A percentile compares a stretch with the other conserved stretches of the same genome.
Evolutionary conservation across 2,888 invertebrate species (phyloP).

Genomic region (Conops quadrifasciatus): DNA sequence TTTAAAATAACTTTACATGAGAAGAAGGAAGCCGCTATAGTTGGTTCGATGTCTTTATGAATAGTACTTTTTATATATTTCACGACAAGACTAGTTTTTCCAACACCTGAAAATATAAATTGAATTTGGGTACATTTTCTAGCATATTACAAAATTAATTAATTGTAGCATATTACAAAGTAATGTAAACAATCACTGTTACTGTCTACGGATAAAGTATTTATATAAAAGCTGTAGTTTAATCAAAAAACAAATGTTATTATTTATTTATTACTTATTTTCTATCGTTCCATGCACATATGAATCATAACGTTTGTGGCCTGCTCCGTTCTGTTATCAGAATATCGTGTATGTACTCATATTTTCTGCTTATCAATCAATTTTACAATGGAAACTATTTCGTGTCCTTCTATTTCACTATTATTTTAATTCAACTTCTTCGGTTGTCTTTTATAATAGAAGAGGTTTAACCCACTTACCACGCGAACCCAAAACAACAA

Average conservation of each 20-base stretch:
- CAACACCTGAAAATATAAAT: slow-evolving; percentile 75
- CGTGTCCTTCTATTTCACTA: neutral
- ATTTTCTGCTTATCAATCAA: no score
- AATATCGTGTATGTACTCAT: no score
- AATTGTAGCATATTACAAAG: neutral
- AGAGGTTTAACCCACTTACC: slow-evolving; percentile 67
- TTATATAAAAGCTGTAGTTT: no score
- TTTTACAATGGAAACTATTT: no score
- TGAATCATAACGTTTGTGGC: no score
- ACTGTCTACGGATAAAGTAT: no score
- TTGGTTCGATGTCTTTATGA: slow-evolving; percentile 79
- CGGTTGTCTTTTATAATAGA: neutral
- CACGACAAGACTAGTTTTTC: slow-evolving; percentile 86
- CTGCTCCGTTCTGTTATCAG: no score
- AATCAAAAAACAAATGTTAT: no score
- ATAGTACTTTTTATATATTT: slow-evolving; percentile 83
- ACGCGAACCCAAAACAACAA: slow-evolving; percentile 84
- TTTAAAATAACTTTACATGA: slow-evolving; percentile 82
- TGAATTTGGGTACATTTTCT: no score
- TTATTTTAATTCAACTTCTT: neutral
- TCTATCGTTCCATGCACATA: no score
- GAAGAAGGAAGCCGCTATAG: slow-evolving; percentile 91
- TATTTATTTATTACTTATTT: no score
- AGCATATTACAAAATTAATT: neutral
- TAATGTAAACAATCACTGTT: no score